A percentile compares a stretch with the other conserved stretches of the same genome.
These are phyloP conservation scores for Probaryconus sp. DNA, from an alignment of 1,140 invertebrate genomes.

Conservation along the genomic window DNA sequence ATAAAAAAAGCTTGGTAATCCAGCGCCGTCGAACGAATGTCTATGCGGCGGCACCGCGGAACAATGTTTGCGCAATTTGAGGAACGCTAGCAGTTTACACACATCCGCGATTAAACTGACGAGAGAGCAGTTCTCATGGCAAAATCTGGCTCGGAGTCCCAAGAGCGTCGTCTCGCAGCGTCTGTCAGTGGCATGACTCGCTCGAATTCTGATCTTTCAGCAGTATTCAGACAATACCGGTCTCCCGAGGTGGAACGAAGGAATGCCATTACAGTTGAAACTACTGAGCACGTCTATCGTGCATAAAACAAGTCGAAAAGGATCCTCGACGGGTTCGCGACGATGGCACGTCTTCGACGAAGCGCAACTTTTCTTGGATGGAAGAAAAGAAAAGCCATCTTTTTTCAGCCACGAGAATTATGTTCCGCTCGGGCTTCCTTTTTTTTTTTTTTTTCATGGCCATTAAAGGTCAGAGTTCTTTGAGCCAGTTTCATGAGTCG, in stretches of 20 bases:
- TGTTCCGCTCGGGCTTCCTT: constrained; percentile 9
- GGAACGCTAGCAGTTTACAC: constrained; percentile 16
- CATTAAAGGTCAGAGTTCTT: too few relatives aligned
- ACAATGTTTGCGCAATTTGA: constrained; percentile 36
- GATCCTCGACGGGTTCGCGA: too few relatives aligned
- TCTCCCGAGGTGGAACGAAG: constrained; percentile 39
- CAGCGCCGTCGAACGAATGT: background rate
- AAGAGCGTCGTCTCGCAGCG: constrained; percentile 32
- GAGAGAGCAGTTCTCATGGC: constrained; percentile 5
- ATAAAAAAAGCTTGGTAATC: constrained; percentile 17
- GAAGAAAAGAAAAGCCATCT: constrained; percentile 4
- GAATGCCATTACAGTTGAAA: constrained; percentile 52
- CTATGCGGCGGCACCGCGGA: constrained; percentile 2
- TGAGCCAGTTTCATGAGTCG: too few relatives aligned
- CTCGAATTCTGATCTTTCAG: constrained; percentile 50
- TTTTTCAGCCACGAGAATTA: constrained; percentile 22
- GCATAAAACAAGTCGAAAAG: constrained; percentile 40
- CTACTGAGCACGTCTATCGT: constrained; percentile 31
- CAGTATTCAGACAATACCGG: constrained; percentile 44
- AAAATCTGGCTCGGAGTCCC: constrained; percentile 32
- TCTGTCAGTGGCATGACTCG: constrained; percentile 50
- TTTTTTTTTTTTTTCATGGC: too few relatives aligned
- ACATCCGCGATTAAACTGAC: constrained; percentile 14
- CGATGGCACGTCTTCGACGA: constrained; percentile 5
- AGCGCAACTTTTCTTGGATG: constrained; percentile 5